These are phyloP conservation scores for Heliconius aoede DNA, from an alignment of 2,888 invertebrate genomes.

Conservation along the genomic window DNA sequence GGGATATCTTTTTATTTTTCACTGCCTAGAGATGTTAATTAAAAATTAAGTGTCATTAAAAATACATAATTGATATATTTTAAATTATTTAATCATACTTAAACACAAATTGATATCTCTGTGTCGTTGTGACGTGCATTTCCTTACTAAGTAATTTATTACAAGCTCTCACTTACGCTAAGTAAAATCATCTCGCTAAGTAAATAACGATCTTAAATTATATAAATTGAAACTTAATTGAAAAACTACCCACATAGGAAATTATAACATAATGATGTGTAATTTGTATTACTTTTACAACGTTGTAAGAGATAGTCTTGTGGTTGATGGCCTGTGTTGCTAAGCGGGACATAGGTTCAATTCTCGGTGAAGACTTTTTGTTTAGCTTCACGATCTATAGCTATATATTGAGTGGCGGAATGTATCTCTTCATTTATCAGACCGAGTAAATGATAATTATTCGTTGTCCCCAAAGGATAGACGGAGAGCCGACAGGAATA, in stretches of 20 bases:
- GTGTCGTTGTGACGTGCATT: background rate
- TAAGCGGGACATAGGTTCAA: background rate
- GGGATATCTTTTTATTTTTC: too few relatives aligned
- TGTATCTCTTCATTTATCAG: too few relatives aligned
- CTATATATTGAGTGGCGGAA: too few relatives aligned
- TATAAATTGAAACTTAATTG: slow-evolving; percentile 44
- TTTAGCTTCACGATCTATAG: too few relatives aligned
- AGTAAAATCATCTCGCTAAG: background rate
- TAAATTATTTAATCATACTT: slow-evolving; percentile 1
- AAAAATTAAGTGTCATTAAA: background rate
- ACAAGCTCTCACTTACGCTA: background rate
- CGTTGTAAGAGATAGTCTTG: background rate
- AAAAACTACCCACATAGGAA: background rate
- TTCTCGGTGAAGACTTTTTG: too few relatives aligned
- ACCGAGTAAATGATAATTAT: too few relatives aligned
- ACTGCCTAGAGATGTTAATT: background rate
- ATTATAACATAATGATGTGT: slow-evolving; percentile 9
- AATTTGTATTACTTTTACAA: slow-evolving; percentile 2
- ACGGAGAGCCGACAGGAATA: too few relatives aligned
- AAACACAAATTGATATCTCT: background rate
- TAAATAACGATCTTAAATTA: slow-evolving; percentile 42
- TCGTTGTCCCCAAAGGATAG: too few relatives aligned
- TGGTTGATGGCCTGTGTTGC: background rate
- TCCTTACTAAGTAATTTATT: slow-evolving; percentile 9
- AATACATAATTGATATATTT: background rate